phyloP scores from a whole-genome alignment of 2,888 invertebrate species.

The Euplagia quadripunctaria region DNA sequence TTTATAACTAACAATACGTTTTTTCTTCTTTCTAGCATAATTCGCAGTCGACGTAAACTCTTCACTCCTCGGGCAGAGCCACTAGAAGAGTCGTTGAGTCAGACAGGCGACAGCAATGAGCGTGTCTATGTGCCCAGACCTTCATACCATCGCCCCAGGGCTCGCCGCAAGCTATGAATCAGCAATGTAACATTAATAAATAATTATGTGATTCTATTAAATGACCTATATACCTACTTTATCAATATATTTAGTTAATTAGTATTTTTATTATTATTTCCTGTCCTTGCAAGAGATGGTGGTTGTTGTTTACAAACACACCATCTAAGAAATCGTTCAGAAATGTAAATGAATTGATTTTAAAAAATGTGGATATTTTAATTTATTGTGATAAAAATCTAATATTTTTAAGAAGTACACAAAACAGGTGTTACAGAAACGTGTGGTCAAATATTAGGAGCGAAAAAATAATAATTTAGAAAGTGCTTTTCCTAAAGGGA shows the following conservation, averaged over 20 bases:
- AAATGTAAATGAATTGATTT: not conserved
- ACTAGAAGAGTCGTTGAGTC: constrained; percentile 68
- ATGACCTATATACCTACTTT: constrained; percentile 31
- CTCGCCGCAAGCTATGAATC: constrained; percentile 73
- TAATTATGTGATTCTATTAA: constrained; percentile 33
- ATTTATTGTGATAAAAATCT: not conserved
- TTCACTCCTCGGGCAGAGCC: constrained; percentile 82
- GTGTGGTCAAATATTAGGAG: no score
- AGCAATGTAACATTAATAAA: constrained; percentile 11
- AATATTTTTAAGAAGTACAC: not conserved
- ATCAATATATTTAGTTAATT: constrained; percentile 45
- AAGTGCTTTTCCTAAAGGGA: no score
- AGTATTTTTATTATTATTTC: constrained; percentile 5
- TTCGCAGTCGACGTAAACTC: constrained; percentile 79
- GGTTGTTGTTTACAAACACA: not conserved
- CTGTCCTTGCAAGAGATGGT: not conserved
- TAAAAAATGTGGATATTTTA: not conserved
- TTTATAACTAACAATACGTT: no score
- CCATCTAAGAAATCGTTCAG: not conserved
- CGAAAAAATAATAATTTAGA: no score
- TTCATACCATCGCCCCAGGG: constrained; percentile 74
- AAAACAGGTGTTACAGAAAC: no score
- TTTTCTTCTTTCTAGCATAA: constrained; percentile 58
- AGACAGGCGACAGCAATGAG: constrained; percentile 68
- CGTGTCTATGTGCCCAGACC: constrained; percentile 74